Evolutionary conservation across 1,140 invertebrate genomes (phyloP), one percentile per base, ranked within the genome.

Genomic region (Heliothis virescens): DNA sequence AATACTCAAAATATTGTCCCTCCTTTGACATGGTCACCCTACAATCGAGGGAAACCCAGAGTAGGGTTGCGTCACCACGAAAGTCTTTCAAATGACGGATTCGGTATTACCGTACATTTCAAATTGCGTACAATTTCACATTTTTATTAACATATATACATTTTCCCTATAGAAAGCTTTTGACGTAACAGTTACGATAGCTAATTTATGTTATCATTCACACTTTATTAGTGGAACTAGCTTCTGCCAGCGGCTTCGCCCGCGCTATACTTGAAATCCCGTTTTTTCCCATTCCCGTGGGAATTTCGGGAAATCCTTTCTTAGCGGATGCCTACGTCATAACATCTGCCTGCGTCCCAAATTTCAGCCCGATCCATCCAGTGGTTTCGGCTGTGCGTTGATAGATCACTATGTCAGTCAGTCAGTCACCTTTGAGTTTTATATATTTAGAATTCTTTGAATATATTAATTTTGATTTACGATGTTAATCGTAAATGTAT

Each of bases 21-120:
- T 21, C 29, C 0, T 2, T 18, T 57, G 13, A 7, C 50, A 50
- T 73, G 29, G 71, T 73, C 1, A 59, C 71, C 34, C 48, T 73
- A 55, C 67, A 72, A n/a, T 59, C n/a, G 55, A 73, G 71, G 71
- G 71, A 73, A 73, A 73, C 55, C 71, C 34, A 52, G 15, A 15
- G 29, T 47, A 48, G 13, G 13, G 41, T 73, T 73, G 34, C 71
- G 55, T 73, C 71, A 73, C 9, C 41, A 41, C 71, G 34, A 73
- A 73, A 73, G 53, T n/a, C 71, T 73, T 73, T 73, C 53, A 47
- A 48, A 73, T 57, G 53, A 73, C 53, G 50, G 29, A 47, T 73
- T 73, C 29, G n/a, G 60, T 16, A 53, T 71, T 71, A 71, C 48
- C 53, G 53, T n/a, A 55, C 53, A 55, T 16, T 9, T 55, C 15